phyloP scores from a whole-genome alignment of 2,113 vertebrate genomes.

The Bothrops jararaca region DNA sequence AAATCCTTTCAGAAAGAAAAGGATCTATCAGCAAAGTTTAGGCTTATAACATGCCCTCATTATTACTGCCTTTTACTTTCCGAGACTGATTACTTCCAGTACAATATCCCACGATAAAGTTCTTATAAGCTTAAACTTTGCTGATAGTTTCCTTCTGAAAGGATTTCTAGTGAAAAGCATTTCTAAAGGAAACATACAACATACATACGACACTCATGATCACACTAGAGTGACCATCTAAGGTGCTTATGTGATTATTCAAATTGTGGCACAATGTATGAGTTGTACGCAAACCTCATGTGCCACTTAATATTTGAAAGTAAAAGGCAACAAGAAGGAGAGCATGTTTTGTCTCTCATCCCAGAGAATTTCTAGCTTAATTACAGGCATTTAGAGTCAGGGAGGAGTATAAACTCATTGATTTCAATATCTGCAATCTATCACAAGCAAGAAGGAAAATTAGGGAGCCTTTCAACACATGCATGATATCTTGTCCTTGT shows the following conservation, averaged over 20 bases:
- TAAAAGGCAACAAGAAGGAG: neutral
- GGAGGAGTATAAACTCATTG: neutral
- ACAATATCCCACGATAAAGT: neutral
- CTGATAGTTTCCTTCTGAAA: neutral
- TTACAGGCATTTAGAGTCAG: neutral
- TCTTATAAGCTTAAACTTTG: neutral
- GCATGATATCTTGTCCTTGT: neutral
- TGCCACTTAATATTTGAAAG: neutral
- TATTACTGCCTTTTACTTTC: neutral
- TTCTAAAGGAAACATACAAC: neutral
- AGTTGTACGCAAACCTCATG: too few species aligned
- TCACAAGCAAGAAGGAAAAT: neutral
- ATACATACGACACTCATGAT: neutral
- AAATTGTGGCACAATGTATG: too few species aligned
- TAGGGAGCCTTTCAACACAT: neutral
- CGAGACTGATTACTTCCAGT: neutral
- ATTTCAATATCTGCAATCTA: neutral
- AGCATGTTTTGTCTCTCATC: neutral
- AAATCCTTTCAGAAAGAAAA: neutral
- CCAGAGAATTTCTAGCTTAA: neutral
- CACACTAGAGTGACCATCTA: neutral
- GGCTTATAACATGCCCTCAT: neutral
- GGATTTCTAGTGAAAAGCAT: neutral
- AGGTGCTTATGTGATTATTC: too few species aligned
- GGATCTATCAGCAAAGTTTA: neutral